Percentiles rank a stretch among this genome's conserved stretches.
Evolutionary conservation across 2,888 invertebrate genomes (phyloP).

Genomic region (Melieria picta): DNA sequence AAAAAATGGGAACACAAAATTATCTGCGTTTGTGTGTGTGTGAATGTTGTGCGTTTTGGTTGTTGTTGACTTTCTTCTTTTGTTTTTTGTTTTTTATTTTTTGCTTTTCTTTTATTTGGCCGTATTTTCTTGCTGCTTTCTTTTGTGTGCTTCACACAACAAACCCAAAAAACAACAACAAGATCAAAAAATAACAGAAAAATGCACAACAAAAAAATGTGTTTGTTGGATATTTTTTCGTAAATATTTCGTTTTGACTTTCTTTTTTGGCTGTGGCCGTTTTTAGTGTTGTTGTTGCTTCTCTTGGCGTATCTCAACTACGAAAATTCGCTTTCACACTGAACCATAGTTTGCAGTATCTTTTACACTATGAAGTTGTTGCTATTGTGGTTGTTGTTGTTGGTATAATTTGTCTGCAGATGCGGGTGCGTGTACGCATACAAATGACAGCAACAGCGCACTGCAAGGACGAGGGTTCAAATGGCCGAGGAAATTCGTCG

Average conservation of each 20-base stretch:
- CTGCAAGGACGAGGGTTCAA: conserved; percentile 12
- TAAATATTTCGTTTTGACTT: background rate
- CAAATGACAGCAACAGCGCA: conserved; percentile 13
- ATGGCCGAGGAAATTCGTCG: conserved; percentile 5
- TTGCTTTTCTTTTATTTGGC: too few species aligned
- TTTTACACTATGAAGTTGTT: background rate
- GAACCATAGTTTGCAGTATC: background rate
- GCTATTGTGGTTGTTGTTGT: conserved; percentile 16
- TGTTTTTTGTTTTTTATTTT: too few species aligned
- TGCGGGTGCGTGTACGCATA: conserved; percentile 19
- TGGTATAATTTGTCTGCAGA: conserved; percentile 8
- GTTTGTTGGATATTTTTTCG: background rate
- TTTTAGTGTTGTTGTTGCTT: background rate
- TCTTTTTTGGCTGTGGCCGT: background rate
- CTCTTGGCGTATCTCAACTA: background rate
- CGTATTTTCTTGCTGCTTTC: too few species aligned
- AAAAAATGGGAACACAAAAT: too few species aligned
- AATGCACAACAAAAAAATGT: background rate
- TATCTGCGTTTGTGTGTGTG: too few species aligned
- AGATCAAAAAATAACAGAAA: too few species aligned
- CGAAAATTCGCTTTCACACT: background rate
- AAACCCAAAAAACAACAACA: too few species aligned
- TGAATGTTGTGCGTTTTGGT: too few species aligned
- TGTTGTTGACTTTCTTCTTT: too few species aligned
- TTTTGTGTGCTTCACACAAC: too few species aligned